Evolutionary conservation across 1,140 invertebrate species (phyloP), one percentile per base, ranked within the genome.

Genomic region (Homalodisca vitripennis): DNA sequence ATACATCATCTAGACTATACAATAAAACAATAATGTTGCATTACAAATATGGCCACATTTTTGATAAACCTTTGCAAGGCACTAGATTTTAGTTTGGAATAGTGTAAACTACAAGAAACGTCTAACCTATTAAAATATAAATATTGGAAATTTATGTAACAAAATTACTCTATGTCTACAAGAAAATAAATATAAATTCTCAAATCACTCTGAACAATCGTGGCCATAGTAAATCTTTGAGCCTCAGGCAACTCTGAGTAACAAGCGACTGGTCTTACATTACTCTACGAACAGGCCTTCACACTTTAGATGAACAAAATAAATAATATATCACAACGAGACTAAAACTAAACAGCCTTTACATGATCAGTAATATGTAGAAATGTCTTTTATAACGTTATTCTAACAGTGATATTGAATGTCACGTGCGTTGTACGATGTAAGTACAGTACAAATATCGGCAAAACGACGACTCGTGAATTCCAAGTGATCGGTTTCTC

Each of bases 261-360:
- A 60, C 55, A 60, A 27, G 26, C 14, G 12, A 24, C 24, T 27
- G 29, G 24, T 22, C 22, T 53, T n/a, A 27, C 55, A 30, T 6
- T 30, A 60, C 2, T 13, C 55, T 29, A 24, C 14, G 12, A 27
- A 27, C 29, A n/a, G 22, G n/a, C 3, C 55, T 22, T 60, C 55
- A 60, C 27, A 30, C 22, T 27, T 27, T 26, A 60, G 55, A 60
- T 24, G 13, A 46, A 24, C 60, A 47, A 66, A 66, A 66, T 66
- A 66, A 66, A 47, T 47, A 66, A 66, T 66, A 66, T 66, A 66
- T 66, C 63, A 66, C 63, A 63, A 63, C 26, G 26, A 66, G n/a
- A 46, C 63, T 66, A 66, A 66, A 66, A 66, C 41, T 66, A 63
- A 66, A 66, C 63, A 66, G 63, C 63, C 63, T 66, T 66, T 66